phyloP scores from a whole-genome alignment of 2,888 invertebrate genomes.

The Caenorhabditis sp. region DNA sequence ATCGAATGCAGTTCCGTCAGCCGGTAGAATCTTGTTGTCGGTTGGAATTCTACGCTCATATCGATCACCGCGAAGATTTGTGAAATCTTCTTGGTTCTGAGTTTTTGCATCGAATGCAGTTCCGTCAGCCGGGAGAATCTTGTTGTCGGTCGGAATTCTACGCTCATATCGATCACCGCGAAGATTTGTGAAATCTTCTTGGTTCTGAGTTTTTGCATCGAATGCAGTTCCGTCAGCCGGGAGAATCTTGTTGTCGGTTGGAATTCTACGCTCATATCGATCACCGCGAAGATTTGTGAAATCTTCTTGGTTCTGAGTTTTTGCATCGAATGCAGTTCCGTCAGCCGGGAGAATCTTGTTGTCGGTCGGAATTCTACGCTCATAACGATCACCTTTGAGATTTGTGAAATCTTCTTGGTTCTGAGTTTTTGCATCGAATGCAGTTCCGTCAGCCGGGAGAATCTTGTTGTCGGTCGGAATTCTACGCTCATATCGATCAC shows the following conservation, averaged over 20 bases:
- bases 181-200: slow-evolving; percentile 4
- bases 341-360: not conserved
- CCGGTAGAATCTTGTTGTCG: not conserved
- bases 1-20: slow-evolving; percentile 1
- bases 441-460: not conserved
- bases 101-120: slow-evolving; percentile 1
- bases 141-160: not conserved
- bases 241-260: slow-evolving; percentile 1
- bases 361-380: not conserved
- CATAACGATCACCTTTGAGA: slow-evolving; percentile 4
- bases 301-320: slow-evolving; percentile 7
- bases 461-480: slow-evolving; percentile 1
- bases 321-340: not conserved
- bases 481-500: not conserved
- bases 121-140: not conserved
- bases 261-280: not conserved
- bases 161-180: slow-evolving; percentile 3
- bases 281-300: slow-evolving; percentile 2
- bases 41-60: not conserved
- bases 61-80: not conserved
- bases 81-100: slow-evolving; percentile 7
- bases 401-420: slow-evolving; percentile 9
- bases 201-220: slow-evolving; percentile 3
- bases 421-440: slow-evolving; percentile 2
- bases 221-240: slow-evolving; percentile 1